These are phyloP conservation scores for Anodontia alba DNA, from an alignment of 2,888 invertebrate species.

Conservation along the genomic window DNA sequence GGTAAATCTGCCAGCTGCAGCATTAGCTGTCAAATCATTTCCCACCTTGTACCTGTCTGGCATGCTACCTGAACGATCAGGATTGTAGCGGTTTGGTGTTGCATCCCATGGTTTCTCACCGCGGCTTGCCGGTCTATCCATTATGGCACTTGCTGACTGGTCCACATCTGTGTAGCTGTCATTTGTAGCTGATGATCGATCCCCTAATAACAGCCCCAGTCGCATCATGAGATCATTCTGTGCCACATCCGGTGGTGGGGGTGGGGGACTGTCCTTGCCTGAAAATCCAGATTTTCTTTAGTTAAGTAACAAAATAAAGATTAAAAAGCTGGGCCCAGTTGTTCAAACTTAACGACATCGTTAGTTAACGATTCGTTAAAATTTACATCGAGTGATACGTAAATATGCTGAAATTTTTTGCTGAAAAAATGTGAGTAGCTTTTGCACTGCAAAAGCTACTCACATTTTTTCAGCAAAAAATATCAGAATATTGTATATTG, in stretches of 20 bases:
- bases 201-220: slow-evolving; percentile 92
- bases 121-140: background rate
- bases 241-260: slow-evolving; percentile 85
- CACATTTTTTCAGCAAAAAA: no score
- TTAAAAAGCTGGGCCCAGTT: no score
- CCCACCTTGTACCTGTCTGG: slow-evolving; percentile 40
- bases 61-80: slow-evolving; percentile 18
- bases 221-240: slow-evolving; percentile 94
- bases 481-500: no score
- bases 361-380: no score
- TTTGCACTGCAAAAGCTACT: no score
- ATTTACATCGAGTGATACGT: no score
- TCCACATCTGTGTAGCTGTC: background rate
- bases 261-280: slow-evolving; percentile 76
- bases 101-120: background rate
- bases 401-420: no score
- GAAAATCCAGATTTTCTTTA: no score
- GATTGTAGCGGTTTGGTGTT: background rate
- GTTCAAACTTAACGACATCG: no score
- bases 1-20: slow-evolving; percentile 15
- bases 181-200: slow-evolving; percentile 85
- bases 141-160: slow-evolving; percentile 23
- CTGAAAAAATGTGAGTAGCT: no score
- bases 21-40: background rate
- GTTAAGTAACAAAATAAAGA: background rate